Base-by-base conservation (phyloP, 2,888 invertebrate genomes). In the Anagyrus pseudococci region DNA sequence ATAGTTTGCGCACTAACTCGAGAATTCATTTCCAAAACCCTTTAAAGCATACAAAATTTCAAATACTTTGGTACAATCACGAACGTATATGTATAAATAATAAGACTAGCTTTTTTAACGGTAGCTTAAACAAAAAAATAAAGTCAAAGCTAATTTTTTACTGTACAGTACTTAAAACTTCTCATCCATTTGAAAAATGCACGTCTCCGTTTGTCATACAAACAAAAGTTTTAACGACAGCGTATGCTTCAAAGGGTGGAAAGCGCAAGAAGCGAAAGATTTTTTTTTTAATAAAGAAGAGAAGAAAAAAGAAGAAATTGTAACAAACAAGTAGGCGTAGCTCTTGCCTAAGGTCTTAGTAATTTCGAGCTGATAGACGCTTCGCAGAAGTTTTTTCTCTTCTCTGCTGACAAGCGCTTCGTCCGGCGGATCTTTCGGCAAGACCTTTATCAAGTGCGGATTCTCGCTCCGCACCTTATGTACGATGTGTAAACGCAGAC, bases 331-430 rank as follows among this genome's bases (percentile, higher is more conserved):
- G 10, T 17, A 29, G 15, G 20, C 37, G 46, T 37, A 43, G n/a
- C 10, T 48, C 50, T 66, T 68, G 67, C 70, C 70, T 54, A 64
- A 57, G 44, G 69, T 19, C 23, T 48, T 69, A 1, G 65, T 71
- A 53, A 71, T 73, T 49, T 73, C 70, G 13, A 66, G 4, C 44
- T 73, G 72, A 59, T 76, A 77, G 4, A 68, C 29, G 20, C 73
- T 70, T 53, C 56, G 63, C 2, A 49, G 55, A 0, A 57, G 29
- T 49, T 72, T 71, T 13, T 71, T 68, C 2, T 73, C 60, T 10
- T 72, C 68, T n/a, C 41, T 26, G 29, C 72, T 70, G 44, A 76
- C 64, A 4, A 73, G 3, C 10, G 67, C 53, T 48, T 76, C 72
- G 47, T 74, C 57, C 1, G 72, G 72, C 6, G 62, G 54, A n/a